Base-by-base conservation (phyloP, 2,888 invertebrate species). In the Phalera bucephala region DNA sequence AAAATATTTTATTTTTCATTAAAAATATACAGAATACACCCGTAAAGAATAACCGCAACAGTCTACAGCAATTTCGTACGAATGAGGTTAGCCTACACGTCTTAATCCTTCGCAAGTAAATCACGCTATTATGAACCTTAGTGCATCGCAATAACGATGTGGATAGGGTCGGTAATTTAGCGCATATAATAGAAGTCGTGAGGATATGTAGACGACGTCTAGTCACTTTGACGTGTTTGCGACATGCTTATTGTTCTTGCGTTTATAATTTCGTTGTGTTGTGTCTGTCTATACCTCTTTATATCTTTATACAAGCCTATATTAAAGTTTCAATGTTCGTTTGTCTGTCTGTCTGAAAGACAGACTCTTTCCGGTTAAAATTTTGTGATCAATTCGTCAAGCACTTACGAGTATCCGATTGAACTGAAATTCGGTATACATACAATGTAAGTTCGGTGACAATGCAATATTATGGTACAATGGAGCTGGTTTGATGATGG, bases 181-280 rank as follows among this genome's bases (percentile, higher is more conserved):
- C 60, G 64, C 57, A 52, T 62, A 50, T 77, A 79, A 80, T 80
- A 69, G 72, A 74, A 79, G 65, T 74, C 77, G 80, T 79, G 80
- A 75, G 59, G 65, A 48, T 49, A 66, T 54, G 52, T 42, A 51
- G 21, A 7, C 14, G 48, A 54, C 53, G 59, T 64, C 55, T 60
- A 45, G 36, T 51, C 48, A 62, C 52, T 61, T 61, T 61, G 57
- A 56, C 63, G 65, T 69, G 57, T 62, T 73, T 69, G 69, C 67
- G 67, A 71, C 69, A 73, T 59, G 61, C 61, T 53, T 50, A 57
- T 57, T 56, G 63, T 57, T 55, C 48, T 56, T 48, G 39, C 38
- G 49, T 31, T 53, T 41, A 54, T 57, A 50, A 56, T 56, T 56
- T 47, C 28, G 45, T 17, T 5, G 17, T 17, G 3, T 17, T 17